Evolutionary conservation across 2,113 vertebrate genomes (phyloP).

Genomic region (Damaliscus lunatus): DNA sequence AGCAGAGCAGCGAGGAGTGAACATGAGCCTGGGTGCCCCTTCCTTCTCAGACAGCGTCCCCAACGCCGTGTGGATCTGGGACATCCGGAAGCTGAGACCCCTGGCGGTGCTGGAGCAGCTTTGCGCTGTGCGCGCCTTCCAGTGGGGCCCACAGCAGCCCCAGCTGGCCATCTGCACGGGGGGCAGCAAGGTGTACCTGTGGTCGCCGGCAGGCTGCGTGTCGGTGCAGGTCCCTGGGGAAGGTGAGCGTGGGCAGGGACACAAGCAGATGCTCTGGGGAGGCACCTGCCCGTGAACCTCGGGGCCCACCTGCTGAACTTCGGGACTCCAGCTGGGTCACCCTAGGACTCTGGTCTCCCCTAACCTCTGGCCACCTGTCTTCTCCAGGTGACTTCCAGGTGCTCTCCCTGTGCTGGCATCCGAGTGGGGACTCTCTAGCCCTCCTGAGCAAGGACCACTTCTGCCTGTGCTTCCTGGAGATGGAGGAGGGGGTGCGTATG

Average conservation of each 20-base stretch:
- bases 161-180: constrained; percentile 92
- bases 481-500: constrained; percentile 35
- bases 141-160: constrained; percentile 90
- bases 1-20: not conserved
- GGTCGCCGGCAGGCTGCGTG: constrained; percentile 90
- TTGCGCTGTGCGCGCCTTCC: constrained; percentile 85
- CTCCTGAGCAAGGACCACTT: constrained; percentile 92
- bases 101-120: constrained; percentile 90
- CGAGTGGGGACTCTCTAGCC: constrained; percentile 84
- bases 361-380: not conserved
- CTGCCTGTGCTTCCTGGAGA: constrained; percentile 93
- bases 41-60: constrained; percentile 88
- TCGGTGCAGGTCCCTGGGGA: constrained; percentile 89
- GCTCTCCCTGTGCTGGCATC: constrained; percentile 88
- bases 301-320: not conserved
- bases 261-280: not conserved
- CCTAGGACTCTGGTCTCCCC: rapidly evolving
- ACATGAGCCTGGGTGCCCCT: rapidly evolving
- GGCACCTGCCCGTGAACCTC: rapidly evolving
- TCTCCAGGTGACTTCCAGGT: constrained; percentile 89
- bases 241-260: constrained; percentile 75
- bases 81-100: constrained; percentile 88
- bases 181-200: constrained; percentile 88
- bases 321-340: too few relatives aligned
- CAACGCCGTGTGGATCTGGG: constrained; percentile 93